Base-by-base conservation (phyloP, 1,140 invertebrate species). In the Heterodera schachtii region DNA sequence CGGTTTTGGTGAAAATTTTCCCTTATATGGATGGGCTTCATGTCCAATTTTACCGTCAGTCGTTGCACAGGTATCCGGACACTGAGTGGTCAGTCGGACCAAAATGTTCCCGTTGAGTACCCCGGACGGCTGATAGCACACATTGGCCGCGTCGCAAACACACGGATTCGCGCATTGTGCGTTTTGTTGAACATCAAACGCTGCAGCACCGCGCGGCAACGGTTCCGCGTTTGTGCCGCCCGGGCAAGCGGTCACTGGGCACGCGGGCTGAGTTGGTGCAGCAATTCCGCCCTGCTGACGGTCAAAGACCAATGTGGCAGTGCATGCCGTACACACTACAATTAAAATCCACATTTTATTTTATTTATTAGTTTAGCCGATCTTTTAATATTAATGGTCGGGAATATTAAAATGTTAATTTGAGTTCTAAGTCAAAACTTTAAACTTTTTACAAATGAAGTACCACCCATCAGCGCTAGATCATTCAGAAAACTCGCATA, bases 101-200 rank as follows among this genome's bases (percentile, higher is more conserved):
- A 71, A 46, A 71, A 71, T 71, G 69, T 71, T 71, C n/a, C 69
- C 69, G 44, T 71, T 71, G 69, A 11, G 4, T 11, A 71, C 69
- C 41, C 44, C 44, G 9, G 44, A 9, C 3, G 69, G 69, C 69
- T 43, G 41, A 71, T 71, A 71, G 69, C 69, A 71, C 69, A 71
- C 69, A 13, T 46, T 46, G 21, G 9, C 21, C 31, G 69, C 41
- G 69, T 71, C 69, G 19, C 69, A 71, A 7, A 71, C 21, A 21
- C 69, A 71, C 31, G 44, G 44, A 71, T 21, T 71, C 41, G 69
- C 69, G 69, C 69, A 71, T 19, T 31, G n/a, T 6, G n/a, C 21
- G 69, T 71, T 71, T 19, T 43, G 41, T 41, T 71, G 69, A 1
- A 71, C 69, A 41, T 71, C 69, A 46, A 71, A 71, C 19, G 69